phyloP scores from a whole-genome alignment of 1,140 invertebrate species.

The Drosophila jambulina region DNA sequence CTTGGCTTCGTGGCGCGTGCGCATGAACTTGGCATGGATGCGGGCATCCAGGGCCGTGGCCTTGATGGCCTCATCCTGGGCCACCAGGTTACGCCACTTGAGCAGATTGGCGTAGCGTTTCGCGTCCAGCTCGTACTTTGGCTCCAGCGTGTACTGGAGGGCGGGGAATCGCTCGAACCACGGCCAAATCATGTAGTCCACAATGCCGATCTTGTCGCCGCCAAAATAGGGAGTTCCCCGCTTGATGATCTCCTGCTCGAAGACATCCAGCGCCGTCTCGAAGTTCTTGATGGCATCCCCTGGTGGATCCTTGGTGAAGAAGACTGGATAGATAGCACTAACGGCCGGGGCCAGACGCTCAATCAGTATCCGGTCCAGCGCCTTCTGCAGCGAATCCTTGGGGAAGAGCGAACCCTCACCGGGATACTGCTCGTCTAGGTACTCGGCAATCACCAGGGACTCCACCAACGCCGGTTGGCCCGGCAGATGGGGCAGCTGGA shows the following conservation, averaged over 20 bases:
- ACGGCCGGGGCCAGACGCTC: conserved; percentile 87
- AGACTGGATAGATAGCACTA: conserved; percentile 69
- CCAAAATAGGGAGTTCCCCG: conserved; percentile 88
- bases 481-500: conserved; percentile 89
- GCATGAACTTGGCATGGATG: conserved; percentile 90
- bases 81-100: conserved; percentile 89
- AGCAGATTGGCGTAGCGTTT: conserved; percentile 75
- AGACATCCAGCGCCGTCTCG: conserved; percentile 87
- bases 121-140: conserved; percentile 65
- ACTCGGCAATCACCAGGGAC: conserved; percentile 93
- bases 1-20: conserved; percentile 87
- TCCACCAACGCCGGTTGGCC: conserved; percentile 89
- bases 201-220: conserved; percentile 90
- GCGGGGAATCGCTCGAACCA: conserved; percentile 90
- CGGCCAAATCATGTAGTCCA: conserved; percentile 96
- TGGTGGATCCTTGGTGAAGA: conserved; percentile 62
- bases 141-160: conserved; percentile 50
- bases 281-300: conserved; percentile 69
- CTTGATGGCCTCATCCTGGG: conserved; percentile 89
- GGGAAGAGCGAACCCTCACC: conserved; percentile 88
- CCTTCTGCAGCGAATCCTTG: conserved; percentile 90
- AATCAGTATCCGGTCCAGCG: conserved; percentile 91
- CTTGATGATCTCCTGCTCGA: conserved; percentile 88
- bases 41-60: conserved; percentile 88
- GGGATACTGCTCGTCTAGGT: conserved; percentile 92